Evolutionary conservation across 2,797 vertebrate genomes (phyloP).

Genomic region (Melanotaenia nigrans): DNA sequence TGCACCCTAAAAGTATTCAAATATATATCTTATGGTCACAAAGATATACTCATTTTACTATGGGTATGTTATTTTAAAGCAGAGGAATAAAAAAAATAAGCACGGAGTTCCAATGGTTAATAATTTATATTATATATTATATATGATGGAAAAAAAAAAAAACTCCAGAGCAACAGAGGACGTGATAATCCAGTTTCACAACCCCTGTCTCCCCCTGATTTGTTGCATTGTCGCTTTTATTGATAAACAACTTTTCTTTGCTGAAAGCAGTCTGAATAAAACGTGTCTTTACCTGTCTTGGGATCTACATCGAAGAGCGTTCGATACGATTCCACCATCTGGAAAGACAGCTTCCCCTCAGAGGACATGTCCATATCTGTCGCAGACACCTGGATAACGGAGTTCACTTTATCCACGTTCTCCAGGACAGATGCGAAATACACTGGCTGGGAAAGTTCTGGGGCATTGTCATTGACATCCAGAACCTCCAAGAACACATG

Average conservation of each 20-base stretch:
- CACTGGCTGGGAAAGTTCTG: slow-evolving; percentile 89
- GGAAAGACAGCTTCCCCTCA: slow-evolving; percentile 88
- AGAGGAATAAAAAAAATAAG: background rate
- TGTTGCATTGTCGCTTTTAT: too few relatives aligned
- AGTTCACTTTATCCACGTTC: slow-evolving; percentile 83
- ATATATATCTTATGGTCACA: background rate
- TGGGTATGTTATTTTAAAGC: background rate
- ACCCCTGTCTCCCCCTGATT: background rate
- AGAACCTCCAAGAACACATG: slow-evolving; percentile 92
- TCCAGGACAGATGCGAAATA: slow-evolving; percentile 90
- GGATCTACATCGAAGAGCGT: slow-evolving; percentile 86
- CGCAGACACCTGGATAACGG: slow-evolving; percentile 87
- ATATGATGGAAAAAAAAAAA: background rate
- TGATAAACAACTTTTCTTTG: background rate
- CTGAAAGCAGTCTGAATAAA: background rate
- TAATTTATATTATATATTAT: background rate
- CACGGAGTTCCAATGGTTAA: background rate
- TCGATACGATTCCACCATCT: slow-evolving; percentile 87
- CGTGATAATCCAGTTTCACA: background rate
- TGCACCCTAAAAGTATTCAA: background rate
- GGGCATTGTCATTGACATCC: slow-evolving; percentile 94
- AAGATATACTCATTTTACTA: background rate
- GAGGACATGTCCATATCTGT: slow-evolving; percentile 88
- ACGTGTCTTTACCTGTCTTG: slow-evolving; percentile 84
- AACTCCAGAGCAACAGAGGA: background rate